Conservation (phyloP, 2,888 invertebrate species). For the Smittia sp. region DNA sequence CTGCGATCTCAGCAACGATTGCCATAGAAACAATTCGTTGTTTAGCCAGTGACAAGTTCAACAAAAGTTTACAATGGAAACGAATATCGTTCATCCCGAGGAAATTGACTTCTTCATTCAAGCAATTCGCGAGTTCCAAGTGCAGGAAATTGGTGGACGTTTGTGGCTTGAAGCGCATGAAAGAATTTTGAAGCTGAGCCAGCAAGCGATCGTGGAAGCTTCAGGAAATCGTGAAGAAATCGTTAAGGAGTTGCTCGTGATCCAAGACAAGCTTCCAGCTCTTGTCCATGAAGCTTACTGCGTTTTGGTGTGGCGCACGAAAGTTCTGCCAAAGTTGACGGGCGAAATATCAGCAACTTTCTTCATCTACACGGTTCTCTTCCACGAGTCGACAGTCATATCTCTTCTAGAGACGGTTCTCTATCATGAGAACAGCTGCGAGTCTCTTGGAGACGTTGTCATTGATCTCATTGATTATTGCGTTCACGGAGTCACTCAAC, state of each 20-base stretch:
- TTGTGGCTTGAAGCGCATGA: constrained; percentile 80
- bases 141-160: constrained; percentile 67
- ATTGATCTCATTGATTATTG: constrained; percentile 83
- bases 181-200: constrained; percentile 77
- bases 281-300: constrained; percentile 80
- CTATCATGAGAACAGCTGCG: constrained; percentile 76
- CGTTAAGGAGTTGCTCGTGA: constrained; percentile 78
- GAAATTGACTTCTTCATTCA: constrained; percentile 75
- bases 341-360: constrained; percentile 69
- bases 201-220: constrained; percentile 83
- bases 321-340: constrained; percentile 74
- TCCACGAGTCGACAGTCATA: constrained; percentile 77
- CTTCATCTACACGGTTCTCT: constrained; percentile 72
- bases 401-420: constrained; percentile 79
- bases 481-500: constrained; percentile 63
- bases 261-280: constrained; percentile 70
- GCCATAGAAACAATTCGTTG: too few species aligned
- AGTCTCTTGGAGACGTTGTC: constrained; percentile 70
- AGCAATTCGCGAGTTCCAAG: constrained; percentile 63
- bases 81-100: constrained; percentile 61
- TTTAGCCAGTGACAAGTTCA: too few species aligned
- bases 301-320: constrained; percentile 80
- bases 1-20: background rate
- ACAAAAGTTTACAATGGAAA: constrained; percentile 56
- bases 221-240: constrained; percentile 74